Evolutionary conservation across 2,797 vertebrate genomes (phyloP).

Genomic region (Percopsis omiscomaycus): DNA sequence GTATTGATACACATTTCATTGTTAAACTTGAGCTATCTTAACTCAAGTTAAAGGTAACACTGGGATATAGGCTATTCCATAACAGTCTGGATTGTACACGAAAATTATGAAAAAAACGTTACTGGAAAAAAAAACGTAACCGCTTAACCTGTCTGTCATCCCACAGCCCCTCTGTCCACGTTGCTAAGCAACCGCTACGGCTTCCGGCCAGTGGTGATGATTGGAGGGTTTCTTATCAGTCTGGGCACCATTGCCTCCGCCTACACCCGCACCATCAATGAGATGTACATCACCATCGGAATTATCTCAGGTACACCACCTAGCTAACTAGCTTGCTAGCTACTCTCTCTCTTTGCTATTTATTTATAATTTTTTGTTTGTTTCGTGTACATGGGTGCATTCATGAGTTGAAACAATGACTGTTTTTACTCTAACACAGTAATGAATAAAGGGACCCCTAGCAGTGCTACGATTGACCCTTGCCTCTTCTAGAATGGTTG

Average conservation of each 20-base stretch:
- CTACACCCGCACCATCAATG: conserved; percentile 79
- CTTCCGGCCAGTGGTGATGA: conserved; percentile 84
- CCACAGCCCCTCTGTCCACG: conserved; percentile 85
- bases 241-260: conserved; percentile 82
- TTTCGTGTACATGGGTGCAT: background rate
- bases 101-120: too few species aligned
- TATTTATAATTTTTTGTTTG: background rate
- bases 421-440: conserved; percentile 4
- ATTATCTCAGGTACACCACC: conserved; percentile 81
- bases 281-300: conserved; percentile 90
- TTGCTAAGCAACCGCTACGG: conserved; percentile 86
- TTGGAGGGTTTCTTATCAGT: conserved; percentile 86
- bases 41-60: too few species aligned
- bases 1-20: too few species aligned
- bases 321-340: background rate
- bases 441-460: conserved; percentile 52
- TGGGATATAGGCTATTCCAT: too few species aligned
- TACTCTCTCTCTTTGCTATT: too few species aligned
- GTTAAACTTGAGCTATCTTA: too few species aligned
- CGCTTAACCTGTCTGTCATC: background rate
- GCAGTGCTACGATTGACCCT: conserved; percentile 45
- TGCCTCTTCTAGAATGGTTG: conserved; percentile 39
- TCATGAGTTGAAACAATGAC: conserved; percentile 1
- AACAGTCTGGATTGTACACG: too few species aligned
- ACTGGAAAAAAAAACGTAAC: background rate